Percentiles rank a stretch among this genome's conserved stretches.
Conservation (phyloP, 2,113 vertebrate genomes). For the Hydrolagus affinis region DNA sequence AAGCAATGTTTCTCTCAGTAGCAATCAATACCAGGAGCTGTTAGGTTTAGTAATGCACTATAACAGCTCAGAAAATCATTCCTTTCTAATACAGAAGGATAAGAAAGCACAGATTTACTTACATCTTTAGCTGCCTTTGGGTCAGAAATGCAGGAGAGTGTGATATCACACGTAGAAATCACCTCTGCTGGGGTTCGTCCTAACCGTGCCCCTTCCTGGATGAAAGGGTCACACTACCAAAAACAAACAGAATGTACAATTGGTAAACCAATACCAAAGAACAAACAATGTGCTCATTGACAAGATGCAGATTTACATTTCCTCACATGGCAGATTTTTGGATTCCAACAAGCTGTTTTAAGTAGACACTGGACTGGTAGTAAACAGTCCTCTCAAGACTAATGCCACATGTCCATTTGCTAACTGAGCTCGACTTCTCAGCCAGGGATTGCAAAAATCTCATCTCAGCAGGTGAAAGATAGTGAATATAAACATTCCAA, state of each 20-base stretch:
- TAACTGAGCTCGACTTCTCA: background rate
- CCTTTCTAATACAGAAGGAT: conserved; percentile 14
- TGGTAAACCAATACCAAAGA: background rate
- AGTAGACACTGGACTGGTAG: too few relatives aligned
- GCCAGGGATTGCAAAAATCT: background rate
- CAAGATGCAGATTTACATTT: too few relatives aligned
- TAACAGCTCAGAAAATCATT: too few relatives aligned
- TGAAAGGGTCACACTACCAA: conserved; percentile 95
- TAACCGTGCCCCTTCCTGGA: conserved; percentile 91
- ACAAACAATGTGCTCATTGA: background rate
- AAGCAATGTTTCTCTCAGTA: background rate
- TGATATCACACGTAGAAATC: conserved; percentile 95
- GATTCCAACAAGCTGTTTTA: too few relatives aligned
- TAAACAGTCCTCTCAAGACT: too few relatives aligned
- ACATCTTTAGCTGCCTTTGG: conserved; percentile 96
- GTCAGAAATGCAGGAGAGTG: conserved; percentile 94
- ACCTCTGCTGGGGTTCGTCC: conserved; percentile 95
- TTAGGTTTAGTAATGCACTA: too few relatives aligned
- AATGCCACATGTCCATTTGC: too few relatives aligned
- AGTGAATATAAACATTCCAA: too few relatives aligned
- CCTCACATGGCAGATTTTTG: too few relatives aligned
- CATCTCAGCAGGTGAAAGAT: too few relatives aligned
- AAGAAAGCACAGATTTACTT: conserved; percentile 51
- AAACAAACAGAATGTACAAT: background rate
- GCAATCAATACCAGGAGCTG: background rate